A percentile compares a stretch with the other conserved stretches of the same genome.
Evolutionary conservation across 2,113 vertebrate genomes (phyloP).

Genomic region (Parotia lawesii): DNA sequence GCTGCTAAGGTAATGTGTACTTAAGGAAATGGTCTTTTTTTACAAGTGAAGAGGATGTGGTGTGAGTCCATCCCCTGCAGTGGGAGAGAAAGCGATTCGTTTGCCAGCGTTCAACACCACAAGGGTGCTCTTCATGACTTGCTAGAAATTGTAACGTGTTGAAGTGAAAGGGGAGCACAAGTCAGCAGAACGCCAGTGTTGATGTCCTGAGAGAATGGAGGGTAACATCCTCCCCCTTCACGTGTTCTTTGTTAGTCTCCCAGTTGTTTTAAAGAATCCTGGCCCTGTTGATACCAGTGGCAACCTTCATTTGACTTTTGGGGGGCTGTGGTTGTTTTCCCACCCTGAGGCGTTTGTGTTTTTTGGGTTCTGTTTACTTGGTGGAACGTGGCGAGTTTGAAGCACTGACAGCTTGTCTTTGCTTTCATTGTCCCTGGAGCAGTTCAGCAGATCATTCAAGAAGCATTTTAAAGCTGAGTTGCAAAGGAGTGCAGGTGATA

Average conservation of each 20-base stretch:
- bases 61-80: background rate
- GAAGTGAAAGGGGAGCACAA: background rate
- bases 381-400: background rate
- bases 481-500: background rate
- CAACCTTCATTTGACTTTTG: background rate
- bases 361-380: background rate
- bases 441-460: background rate
- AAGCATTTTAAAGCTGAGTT: background rate
- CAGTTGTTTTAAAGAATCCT: background rate
- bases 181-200: background rate
- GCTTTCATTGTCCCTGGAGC: background rate
- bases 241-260: background rate
- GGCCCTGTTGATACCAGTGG: background rate
- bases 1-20: background rate
- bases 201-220: background rate
- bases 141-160: background rate
- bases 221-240: background rate
- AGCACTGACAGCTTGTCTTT: background rate
- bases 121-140: background rate
- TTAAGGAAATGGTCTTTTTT: background rate
- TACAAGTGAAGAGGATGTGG: background rate
- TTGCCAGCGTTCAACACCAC: background rate
- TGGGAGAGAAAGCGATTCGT: accelerated
- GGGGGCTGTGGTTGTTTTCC: background rate
- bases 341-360: background rate